Base-by-base conservation (phyloP, 2,113 vertebrate species). In the Atractosteus spatula region DNA sequence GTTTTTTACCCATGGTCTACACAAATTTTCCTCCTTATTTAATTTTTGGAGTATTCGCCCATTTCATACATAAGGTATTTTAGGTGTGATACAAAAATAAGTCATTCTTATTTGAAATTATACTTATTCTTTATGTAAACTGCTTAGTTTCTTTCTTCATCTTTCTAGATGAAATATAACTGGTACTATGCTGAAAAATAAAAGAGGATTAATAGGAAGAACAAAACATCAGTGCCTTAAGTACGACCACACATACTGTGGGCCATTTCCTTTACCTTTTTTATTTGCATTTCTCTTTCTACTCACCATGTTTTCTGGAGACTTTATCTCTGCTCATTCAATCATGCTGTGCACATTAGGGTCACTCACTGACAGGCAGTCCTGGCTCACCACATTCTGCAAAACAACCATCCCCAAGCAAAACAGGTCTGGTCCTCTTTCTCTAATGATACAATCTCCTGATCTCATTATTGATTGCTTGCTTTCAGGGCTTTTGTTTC, bases 371-470 rank as follows among this genome's bases (percentile, higher is more conserved):
- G 90, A 91, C 88, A 88, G 81, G 83, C 83, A 83, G 83, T 71
- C 76, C 83, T 66, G 83, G 85, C 90, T 88, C 84, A 86, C 29
- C 89, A 86, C 83, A 82, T 81, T 87, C 88, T 84, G 76, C 77
- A 79, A 91, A 89, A 80, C 80, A 88, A 82, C 86, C 88, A 87
- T 89, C 84, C 77, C 79, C 85, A 85, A 88, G 87, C 89, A 91
- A 86, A 88, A 84, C 87, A 77, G 86, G 85, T 88, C 84, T 83
- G 82, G 80, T 80, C 77, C 86, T 84, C 87, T 87, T 88, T 88
- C 87, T 86, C 82, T 85, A 77, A 78, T 16, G 94, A 95, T 94
- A 93, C 87, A 86, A 94, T 95, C 92, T 89, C 79, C 92, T 90
- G 89, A 91, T 88, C 88, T 89, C 91, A 89, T 92, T 92, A 92